Conservation (phyloP, 2,888 invertebrate genomes). For the Eupithecia tripunctaria region DNA sequence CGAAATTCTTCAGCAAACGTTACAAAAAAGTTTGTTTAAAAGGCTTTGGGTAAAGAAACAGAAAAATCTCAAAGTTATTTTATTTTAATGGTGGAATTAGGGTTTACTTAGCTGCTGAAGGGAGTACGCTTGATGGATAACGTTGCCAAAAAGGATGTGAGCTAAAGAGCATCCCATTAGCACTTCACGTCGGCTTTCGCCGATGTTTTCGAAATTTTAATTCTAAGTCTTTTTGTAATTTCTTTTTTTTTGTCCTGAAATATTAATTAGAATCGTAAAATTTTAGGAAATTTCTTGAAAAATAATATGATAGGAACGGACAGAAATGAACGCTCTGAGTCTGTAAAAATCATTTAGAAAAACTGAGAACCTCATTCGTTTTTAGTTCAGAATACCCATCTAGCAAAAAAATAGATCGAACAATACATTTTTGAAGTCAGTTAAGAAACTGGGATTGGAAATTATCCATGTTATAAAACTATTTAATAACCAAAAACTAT, state of each 20-base stretch:
- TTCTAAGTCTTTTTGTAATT: neutral
- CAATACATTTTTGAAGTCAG: no score
- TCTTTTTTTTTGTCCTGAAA: neutral
- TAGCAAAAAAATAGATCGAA: no score
- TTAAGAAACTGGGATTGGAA: no score
- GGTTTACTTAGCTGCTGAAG: neutral
- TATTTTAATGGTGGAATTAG: neutral
- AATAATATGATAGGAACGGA: no score
- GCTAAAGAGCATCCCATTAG: neutral
- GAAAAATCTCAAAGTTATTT: neutral
- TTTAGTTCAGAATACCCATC: no score
- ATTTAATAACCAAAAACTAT: no score
- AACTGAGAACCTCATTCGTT: no score
- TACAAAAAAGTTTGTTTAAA: conserved; percentile 3
- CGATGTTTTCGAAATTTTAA: neutral
- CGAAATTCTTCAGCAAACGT: conserved; percentile 27
- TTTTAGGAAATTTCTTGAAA: neutral
- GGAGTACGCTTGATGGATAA: neutral
- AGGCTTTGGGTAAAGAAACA: neutral
- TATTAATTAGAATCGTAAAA: neutral
- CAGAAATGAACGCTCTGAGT: no score
- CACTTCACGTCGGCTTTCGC: neutral
- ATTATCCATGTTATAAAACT: no score
- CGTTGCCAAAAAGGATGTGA: neutral
- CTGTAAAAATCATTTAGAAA: no score